These are phyloP conservation scores for Danaus melanippus DNA, from an alignment of 1,140 invertebrate species.

Conservation along the genomic window DNA sequence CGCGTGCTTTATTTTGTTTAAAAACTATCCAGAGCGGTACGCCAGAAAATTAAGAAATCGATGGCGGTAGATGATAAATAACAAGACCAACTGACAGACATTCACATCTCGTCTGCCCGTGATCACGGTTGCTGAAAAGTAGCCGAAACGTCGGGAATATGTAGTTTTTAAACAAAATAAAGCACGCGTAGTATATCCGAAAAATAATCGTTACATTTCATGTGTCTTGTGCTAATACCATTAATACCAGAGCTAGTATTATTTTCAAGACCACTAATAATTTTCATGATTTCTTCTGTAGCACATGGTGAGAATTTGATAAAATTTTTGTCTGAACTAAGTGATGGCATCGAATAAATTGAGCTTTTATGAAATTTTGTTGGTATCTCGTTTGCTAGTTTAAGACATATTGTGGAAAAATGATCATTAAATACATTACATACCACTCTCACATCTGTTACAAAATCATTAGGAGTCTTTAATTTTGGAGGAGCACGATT, in stretches of 20 bases:
- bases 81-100: too few relatives aligned
- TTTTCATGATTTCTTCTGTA: conserved; percentile 4
- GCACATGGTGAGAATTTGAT: conserved; percentile 6
- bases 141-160: too few relatives aligned
- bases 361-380: conserved; percentile 6
- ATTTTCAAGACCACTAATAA: conserved; percentile 7
- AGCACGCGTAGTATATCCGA: too few relatives aligned
- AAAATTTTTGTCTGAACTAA: conserved; percentile 2
- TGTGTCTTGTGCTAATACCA: conserved; percentile 6
- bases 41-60: too few relatives aligned
- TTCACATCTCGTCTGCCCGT: too few relatives aligned
- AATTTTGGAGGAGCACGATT: conserved; percentile 1
- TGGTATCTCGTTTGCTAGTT: conserved; percentile 13
- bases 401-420: conserved; percentile 1
- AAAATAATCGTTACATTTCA: too few relatives aligned
- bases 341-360: not conserved
- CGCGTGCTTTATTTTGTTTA: too few relatives aligned
- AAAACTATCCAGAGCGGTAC: too few relatives aligned
- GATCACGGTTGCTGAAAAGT: too few relatives aligned
- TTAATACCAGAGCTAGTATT: conserved; percentile 11
- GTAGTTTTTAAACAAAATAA: too few relatives aligned
- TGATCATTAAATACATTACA: conserved; percentile 3
- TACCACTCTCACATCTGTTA: conserved; percentile 5
- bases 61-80: too few relatives aligned
- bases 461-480: not conserved